phyloP scores from a whole-genome alignment of 2,797 vertebrate genomes.

The Streptopelia turtur region DNA sequence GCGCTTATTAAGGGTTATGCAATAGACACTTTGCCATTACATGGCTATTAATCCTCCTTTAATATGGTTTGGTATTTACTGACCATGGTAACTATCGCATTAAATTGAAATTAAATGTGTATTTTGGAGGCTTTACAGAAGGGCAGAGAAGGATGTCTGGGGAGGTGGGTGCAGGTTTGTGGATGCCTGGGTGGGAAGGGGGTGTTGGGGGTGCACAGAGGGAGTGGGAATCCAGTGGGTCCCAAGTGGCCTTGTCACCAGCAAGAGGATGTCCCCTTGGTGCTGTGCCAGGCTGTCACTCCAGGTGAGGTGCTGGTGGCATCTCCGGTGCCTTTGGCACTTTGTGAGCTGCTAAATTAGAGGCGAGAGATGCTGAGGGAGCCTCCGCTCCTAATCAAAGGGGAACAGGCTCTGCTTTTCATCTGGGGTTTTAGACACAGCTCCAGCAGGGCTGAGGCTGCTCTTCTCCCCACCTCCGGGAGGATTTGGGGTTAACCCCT shows the following conservation, averaged over 20 bases:
- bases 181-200: background rate
- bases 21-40: background rate
- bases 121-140: background rate
- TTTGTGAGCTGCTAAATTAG: conserved; percentile 23
- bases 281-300: background rate
- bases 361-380: background rate
- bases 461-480: rapidly evolving
- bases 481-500: background rate
- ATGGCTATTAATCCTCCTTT: background rate
- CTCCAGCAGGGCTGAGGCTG: background rate
- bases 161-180: background rate
- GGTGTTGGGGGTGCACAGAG: background rate
- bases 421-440: background rate
- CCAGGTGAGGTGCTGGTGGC: background rate
- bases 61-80: background rate
- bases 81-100: background rate
- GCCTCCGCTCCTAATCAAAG: conserved; percentile 39
- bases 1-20: background rate
- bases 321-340: background rate
- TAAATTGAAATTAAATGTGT: background rate
- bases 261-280: rapidly evolving
- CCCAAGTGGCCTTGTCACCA: background rate
- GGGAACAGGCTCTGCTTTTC: background rate
- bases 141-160: background rate
- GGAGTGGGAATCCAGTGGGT: background rate